phyloP scores from a whole-genome alignment of 2,888 invertebrate genomes.

The Cepaea hortensis region DNA sequence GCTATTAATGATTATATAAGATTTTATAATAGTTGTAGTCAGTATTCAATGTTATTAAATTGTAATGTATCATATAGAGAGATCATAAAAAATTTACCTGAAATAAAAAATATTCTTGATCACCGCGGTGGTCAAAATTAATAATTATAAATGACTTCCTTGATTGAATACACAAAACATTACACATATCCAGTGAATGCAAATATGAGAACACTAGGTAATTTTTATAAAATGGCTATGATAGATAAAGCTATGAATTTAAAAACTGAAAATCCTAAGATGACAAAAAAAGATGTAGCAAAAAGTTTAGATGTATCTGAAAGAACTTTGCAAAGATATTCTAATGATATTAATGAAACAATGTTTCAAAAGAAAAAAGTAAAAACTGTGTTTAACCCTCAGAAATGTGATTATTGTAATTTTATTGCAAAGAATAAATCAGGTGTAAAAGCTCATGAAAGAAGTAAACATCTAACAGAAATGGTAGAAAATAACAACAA shows the following conservation, averaged over 20 bases:
- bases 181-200: too few species aligned
- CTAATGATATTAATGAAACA: not conserved
- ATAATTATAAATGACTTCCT: too few species aligned
- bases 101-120: slow-evolving; percentile 5
- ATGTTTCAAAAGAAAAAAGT: not conserved
- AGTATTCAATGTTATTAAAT: not conserved
- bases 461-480: not conserved
- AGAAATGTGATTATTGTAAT: not conserved
- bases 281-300: not conserved
- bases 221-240: too few species aligned
- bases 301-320: not conserved
- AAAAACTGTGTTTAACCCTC: not conserved
- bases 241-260: too few species aligned
- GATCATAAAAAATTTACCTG: slow-evolving; percentile 22
- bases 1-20: slow-evolving; percentile 24
- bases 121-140: too few species aligned
- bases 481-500: not conserved
- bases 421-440: slow-evolving; percentile 13
- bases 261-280: not conserved
- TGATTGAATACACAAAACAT: too few species aligned
- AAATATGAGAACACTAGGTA: too few species aligned
- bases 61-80: slow-evolving; percentile 25
- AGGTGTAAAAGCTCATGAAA: not conserved
- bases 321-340: not conserved
- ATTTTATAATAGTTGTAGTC: slow-evolving; percentile 9